Conservation (phyloP, 2,888 invertebrate genomes). For the Hydrotaea diabolus region DNA sequence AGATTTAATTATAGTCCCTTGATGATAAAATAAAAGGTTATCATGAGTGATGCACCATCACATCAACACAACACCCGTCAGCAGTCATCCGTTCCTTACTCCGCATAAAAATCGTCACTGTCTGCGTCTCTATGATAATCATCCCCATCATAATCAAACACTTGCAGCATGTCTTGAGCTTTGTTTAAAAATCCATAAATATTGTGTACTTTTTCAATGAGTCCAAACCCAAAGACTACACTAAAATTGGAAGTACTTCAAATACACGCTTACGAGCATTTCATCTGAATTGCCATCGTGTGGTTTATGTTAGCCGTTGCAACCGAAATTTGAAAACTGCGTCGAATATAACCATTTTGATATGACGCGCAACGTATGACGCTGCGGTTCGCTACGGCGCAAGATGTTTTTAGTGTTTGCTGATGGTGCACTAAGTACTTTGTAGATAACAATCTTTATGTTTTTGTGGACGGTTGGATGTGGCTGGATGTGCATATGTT, state of each 20-base stretch:
- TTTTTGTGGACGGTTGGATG: not conserved
- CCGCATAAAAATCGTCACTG: not conserved
- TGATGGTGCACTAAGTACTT: not conserved
- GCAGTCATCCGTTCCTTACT: too few relatives aligned
- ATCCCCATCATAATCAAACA: not conserved
- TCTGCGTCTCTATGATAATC: not conserved
- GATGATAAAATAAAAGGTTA: slow-evolving; percentile 1
- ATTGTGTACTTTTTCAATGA: not conserved
- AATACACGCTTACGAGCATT: not conserved
- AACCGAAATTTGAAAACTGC: not conserved
- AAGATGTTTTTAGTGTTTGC: not conserved
- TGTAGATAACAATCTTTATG: slow-evolving; percentile 7
- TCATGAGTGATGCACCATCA: not conserved
- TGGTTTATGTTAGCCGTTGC: not conserved
- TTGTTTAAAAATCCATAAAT: slow-evolving; percentile 18
- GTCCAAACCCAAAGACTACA: not conserved
- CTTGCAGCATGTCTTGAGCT: not conserved
- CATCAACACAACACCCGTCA: not conserved
- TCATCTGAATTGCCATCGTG: not conserved
- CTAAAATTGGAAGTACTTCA: not conserved
- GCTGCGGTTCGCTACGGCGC: not conserved
- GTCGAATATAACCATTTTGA: not conserved
- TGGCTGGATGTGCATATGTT: not conserved
- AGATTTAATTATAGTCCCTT: not conserved
- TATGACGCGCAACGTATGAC: not conserved